Conservation (phyloP, 2,113 vertebrate species). For the Azemiops feae region DNA sequence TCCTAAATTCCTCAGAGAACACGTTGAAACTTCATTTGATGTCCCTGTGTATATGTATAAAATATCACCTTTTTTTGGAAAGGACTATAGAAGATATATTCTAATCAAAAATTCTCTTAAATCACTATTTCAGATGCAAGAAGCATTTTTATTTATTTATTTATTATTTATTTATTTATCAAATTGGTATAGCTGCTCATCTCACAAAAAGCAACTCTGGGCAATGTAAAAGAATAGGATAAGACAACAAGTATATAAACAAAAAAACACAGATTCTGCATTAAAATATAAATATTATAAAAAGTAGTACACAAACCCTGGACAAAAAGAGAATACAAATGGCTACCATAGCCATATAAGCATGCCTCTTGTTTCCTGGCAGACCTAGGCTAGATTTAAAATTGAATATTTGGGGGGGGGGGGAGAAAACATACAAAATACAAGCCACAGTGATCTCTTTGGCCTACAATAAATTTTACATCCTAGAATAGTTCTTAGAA, state of each 20-base stretch:
- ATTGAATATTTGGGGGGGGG: not conserved
- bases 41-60: not conserved
- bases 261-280: not conserved
- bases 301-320: not conserved
- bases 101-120: not conserved
- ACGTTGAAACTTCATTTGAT: not conserved
- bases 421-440: not conserved
- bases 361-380: not conserved
- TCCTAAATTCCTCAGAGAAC: not conserved
- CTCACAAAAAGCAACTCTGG: not conserved
- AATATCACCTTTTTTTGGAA: not conserved
- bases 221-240: not conserved
- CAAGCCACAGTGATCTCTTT: not conserved
- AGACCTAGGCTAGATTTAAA: not conserved
- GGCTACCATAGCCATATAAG: not conserved
- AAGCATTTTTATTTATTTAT: not conserved
- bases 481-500: not conserved
- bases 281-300: not conserved
- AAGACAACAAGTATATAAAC: not conserved
- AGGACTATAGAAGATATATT: no score
- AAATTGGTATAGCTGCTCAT: not conserved
- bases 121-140: not conserved
- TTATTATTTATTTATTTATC: not conserved
- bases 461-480: not conserved
- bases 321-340: not conserved